Conservation (phyloP, 2,797 vertebrate genomes). For the Salarias fasciatus region DNA sequence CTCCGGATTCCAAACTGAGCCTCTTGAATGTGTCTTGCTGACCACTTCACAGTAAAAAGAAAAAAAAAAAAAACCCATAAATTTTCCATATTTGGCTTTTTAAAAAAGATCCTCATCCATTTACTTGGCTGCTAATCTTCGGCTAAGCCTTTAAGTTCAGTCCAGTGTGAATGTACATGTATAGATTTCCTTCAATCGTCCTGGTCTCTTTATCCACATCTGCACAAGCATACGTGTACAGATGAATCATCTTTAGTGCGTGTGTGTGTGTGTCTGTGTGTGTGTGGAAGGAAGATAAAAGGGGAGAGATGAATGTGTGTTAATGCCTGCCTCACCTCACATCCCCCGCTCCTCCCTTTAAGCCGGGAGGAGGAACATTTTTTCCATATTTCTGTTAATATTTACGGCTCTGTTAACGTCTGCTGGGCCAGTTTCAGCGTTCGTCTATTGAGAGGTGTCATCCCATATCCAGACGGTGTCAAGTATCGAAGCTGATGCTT, state of each 20-base stretch:
- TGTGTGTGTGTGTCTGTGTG: slow-evolving; percentile 21
- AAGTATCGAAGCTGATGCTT: slow-evolving; percentile 10
- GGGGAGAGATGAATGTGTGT: slow-evolving; percentile 63
- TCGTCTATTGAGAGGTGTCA: slow-evolving; percentile 38
- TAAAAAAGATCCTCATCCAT: slow-evolving; percentile 15
- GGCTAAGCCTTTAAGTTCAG: slow-evolving; percentile 21
- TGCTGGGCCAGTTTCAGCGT: slow-evolving; percentile 25
- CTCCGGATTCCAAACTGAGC: slow-evolving; percentile 11
- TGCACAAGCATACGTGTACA: slow-evolving; percentile 32
- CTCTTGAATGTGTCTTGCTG: slow-evolving; percentile 18
- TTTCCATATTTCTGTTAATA: slow-evolving; percentile 57
- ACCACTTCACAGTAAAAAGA: slow-evolving; percentile 7
- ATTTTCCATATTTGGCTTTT: not conserved
- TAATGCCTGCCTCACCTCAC: slow-evolving; percentile 65
- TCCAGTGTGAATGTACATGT: slow-evolving; percentile 12
- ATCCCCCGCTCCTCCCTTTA: slow-evolving; percentile 40
- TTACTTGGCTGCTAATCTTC: not conserved
- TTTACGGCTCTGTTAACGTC: slow-evolving; percentile 36
- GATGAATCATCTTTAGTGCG: slow-evolving; percentile 45
- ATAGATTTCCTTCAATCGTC: slow-evolving; percentile 30
- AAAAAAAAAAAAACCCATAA: slow-evolving; percentile 1
- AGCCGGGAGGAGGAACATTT: slow-evolving; percentile 49
- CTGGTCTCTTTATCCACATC: slow-evolving; percentile 32
- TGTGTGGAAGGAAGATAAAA: slow-evolving; percentile 52
- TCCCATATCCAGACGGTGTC: slow-evolving; percentile 19